Conservation (phyloP, 2,797 vertebrate genomes). For the Rhinophrynus dorsalis region DNA sequence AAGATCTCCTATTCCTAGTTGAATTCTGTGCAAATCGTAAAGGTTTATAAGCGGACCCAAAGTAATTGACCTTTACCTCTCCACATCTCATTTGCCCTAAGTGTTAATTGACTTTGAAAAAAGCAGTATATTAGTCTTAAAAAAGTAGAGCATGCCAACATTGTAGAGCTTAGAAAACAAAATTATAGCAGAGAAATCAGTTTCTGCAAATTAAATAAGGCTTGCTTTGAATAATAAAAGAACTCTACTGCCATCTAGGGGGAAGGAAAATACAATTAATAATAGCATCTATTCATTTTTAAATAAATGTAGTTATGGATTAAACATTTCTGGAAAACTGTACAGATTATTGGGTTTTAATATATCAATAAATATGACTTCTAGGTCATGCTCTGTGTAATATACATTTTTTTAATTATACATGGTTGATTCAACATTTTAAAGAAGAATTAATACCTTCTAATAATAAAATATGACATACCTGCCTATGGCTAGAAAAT, state of each 20-base stretch:
- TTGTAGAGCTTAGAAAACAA: constrained; percentile 70
- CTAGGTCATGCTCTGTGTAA: not conserved
- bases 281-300: not conserved
- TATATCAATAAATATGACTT: not conserved
- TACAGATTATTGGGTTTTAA: not conserved
- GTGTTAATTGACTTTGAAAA: constrained; percentile 81
- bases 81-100: constrained; percentile 71
- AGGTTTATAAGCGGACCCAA: constrained; percentile 64
- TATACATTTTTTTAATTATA: not conserved
- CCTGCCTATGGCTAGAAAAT: too few relatives aligned
- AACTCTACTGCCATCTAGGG: constrained; percentile 72
- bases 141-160: constrained; percentile 62
- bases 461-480: too few relatives aligned
- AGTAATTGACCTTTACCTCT: constrained; percentile 74
- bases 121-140: constrained; percentile 73
- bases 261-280: not conserved
- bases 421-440: too few relatives aligned
- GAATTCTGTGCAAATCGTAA: constrained; percentile 62
- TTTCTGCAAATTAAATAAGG: constrained; percentile 50
- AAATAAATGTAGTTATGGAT: not conserved
- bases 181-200: constrained; percentile 55
- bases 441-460: too few relatives aligned
- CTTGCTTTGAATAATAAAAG: constrained; percentile 54
- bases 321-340: not conserved
- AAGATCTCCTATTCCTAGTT: constrained; percentile 62